Evolutionary conservation across 2,113 vertebrate genomes (phyloP).

Genomic region (Diglossa brunneiventris): DNA sequence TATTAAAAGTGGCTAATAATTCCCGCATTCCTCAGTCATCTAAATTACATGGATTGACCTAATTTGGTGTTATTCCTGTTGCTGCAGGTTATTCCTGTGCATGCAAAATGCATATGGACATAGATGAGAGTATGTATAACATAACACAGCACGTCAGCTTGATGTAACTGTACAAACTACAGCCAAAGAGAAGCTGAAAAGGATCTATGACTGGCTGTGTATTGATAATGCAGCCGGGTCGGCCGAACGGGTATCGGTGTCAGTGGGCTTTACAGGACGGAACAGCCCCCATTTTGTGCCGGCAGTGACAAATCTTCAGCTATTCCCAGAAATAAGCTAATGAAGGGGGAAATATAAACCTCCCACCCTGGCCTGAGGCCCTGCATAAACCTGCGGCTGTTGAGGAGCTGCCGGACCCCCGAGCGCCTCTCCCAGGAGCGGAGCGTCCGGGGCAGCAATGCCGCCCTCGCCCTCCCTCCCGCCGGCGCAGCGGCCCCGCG

Average conservation of each 20-base stretch:
- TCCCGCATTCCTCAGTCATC: neutral
- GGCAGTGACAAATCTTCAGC: neutral
- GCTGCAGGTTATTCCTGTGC: neutral
- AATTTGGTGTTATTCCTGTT: neutral
- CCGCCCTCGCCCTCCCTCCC: neutral
- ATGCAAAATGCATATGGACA: rapidly evolving
- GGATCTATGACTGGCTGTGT: rapidly evolving
- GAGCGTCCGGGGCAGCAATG: neutral
- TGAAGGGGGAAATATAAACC: too few relatives aligned
- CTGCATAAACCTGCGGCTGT: neutral
- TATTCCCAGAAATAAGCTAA: neutral
- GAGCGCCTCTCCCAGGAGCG: too few relatives aligned
- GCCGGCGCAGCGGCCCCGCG: neutral
- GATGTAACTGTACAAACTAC: neutral
- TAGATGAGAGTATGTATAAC: neutral
- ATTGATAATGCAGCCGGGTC: rapidly evolving
- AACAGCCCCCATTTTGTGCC: neutral
- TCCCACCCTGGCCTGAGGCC: too few relatives aligned
- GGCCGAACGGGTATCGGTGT: rapidly evolving
- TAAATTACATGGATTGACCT: neutral
- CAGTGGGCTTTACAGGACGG: neutral
- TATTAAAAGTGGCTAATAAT: neutral
- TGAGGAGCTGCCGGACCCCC: too few relatives aligned
- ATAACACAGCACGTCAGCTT: rapidly evolving
- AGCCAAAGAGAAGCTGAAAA: neutral